Evolutionary conservation across 2,113 vertebrate genomes (phyloP).

Genomic region (Petromus typicus): DNA sequence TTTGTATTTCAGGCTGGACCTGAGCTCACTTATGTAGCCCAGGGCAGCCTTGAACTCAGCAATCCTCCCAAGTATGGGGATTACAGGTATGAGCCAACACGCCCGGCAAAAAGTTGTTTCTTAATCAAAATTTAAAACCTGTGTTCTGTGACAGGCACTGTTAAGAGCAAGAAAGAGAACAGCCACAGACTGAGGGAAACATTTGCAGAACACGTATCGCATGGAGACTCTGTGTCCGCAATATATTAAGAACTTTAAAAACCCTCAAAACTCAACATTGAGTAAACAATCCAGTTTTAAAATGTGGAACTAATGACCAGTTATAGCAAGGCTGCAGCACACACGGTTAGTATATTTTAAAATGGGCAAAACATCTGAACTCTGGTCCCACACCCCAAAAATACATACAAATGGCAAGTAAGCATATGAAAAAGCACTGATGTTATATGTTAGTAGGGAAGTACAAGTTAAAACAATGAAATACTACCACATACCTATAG

Average conservation of each 20-base stretch:
- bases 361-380: not conserved
- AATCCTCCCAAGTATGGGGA: no score
- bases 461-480: not conserved
- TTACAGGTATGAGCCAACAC: no score
- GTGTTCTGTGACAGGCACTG: not conserved
- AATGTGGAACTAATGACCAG: no score
- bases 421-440: not conserved
- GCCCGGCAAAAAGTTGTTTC: conserved; percentile 10
- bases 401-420: not conserved
- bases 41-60: no score
- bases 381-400: no score
- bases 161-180: not conserved
- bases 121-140: not conserved
- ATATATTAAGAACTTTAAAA: not conserved
- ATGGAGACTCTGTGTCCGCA: not conserved
- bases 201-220: not conserved
- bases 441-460: not conserved
- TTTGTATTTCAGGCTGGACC: not conserved
- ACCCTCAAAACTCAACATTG: not conserved
- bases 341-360: no score
- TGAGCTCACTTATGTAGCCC: no score
- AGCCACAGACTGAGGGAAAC: not conserved
- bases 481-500: not conserved
- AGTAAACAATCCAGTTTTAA: conserved; percentile 23
- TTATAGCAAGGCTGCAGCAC: no score